These are phyloP conservation scores for Mustelus asterias DNA, from an alignment of 2,113 vertebrate genomes.

Conservation along the genomic window DNA sequence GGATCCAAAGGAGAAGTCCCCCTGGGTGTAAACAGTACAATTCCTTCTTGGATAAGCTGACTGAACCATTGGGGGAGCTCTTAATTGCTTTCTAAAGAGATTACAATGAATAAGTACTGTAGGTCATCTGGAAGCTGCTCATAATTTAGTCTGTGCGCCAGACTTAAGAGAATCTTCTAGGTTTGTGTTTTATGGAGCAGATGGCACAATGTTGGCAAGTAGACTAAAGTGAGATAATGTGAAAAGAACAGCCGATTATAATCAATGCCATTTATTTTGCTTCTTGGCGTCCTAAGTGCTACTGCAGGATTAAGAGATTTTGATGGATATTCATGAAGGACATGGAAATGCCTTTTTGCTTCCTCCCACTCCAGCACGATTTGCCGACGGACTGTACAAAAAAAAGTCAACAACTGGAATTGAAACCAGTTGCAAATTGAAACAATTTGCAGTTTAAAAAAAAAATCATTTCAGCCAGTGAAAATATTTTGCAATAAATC, in stretches of 20 bases:
- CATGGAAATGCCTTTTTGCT: conserved; percentile 75
- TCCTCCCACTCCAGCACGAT: conserved; percentile 45
- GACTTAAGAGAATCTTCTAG: conserved; percentile 60
- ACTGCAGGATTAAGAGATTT: conserved; percentile 77
- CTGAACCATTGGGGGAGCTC: conserved; percentile 47
- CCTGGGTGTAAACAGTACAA: background rate
- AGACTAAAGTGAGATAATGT: conserved; percentile 38
- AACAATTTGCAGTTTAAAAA: background rate
- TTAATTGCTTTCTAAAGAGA: conserved; percentile 64
- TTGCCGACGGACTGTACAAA: background rate
- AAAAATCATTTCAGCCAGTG: background rate
- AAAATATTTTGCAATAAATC: background rate
- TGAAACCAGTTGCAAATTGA: background rate
- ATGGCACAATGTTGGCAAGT: conserved; percentile 53
- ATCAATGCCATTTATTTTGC: conserved; percentile 82
- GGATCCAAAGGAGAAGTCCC: background rate
- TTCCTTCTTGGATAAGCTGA: background rate
- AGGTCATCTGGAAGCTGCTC: conserved; percentile 58
- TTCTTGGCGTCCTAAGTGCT: conserved; percentile 76
- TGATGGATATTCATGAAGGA: conserved; percentile 69
- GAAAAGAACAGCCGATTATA: conserved; percentile 69
- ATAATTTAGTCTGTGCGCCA: conserved; percentile 65
- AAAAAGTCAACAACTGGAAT: background rate
- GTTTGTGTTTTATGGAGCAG: conserved; percentile 68
- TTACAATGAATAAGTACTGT: conserved; percentile 56